These are phyloP conservation scores for Epizoanthus scotinus DNA, from an alignment of 92 coral and sea anemone genomes.

Conservation along the genomic window DNA sequence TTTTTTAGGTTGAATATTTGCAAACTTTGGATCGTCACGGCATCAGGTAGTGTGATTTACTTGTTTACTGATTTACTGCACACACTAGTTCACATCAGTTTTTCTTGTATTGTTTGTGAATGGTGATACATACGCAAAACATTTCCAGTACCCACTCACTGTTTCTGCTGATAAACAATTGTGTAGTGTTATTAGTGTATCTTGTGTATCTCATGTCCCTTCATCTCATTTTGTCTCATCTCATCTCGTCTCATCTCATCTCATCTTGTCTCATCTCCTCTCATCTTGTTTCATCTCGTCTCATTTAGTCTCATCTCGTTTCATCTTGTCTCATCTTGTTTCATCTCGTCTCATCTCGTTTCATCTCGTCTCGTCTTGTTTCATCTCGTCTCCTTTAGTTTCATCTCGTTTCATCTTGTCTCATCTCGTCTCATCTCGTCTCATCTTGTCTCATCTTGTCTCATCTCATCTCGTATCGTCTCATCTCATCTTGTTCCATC, in stretches of 20 bases:
- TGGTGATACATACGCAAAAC: background rate
- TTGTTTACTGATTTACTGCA: too few species aligned
- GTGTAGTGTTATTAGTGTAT: too few species aligned
- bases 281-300: background rate
- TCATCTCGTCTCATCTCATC: too few species aligned
- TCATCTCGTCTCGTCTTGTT: background rate
- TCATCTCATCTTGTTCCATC: background rate
- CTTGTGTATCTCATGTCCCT: too few species aligned
- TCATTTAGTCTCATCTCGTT: background rate
- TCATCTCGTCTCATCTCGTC: background rate
- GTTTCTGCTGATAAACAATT: too few species aligned
- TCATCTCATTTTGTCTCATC: too few species aligned
- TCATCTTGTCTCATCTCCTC: background rate
- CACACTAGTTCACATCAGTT: background rate
- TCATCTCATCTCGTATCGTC: background rate
- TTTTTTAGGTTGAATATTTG: conserved; percentile 68
- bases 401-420: background rate
- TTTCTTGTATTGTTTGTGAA: background rate
- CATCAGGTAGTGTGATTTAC: too few species aligned
- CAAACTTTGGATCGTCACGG: conserved; percentile 65
- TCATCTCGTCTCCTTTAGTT: background rate
- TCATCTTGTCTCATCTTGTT: background rate
- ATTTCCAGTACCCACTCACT: background rate
- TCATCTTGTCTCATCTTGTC: background rate
- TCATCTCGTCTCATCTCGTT: background rate